Conservation (phyloP, 23 tunicate genomes). For the Botrylloides violaceus region DNA sequence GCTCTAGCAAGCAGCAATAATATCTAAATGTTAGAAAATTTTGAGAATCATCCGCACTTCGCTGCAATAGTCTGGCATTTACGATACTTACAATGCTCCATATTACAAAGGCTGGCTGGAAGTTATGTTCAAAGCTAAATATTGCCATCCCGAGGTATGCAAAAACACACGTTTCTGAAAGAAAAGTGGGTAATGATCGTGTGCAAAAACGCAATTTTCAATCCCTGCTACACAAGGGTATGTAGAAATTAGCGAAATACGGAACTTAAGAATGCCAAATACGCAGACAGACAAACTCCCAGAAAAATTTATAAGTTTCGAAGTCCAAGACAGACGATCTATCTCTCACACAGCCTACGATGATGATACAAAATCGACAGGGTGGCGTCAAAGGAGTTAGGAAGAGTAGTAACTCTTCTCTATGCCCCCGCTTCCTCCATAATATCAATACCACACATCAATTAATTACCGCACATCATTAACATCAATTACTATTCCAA, state of each 20-base stretch:
- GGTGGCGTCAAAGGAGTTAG: no score
- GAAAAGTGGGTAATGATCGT: background rate
- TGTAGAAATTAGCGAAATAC: background rate
- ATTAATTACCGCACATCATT: no score
- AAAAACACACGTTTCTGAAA: slow-evolving; percentile 90
- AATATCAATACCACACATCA: no score
- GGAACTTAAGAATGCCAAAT: background rate
- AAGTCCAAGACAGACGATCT: no score
- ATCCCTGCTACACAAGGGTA: no score
- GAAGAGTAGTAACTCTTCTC: no score
- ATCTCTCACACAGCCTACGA: no score
- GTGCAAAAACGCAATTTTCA: no score
- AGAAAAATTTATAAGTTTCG: background rate
- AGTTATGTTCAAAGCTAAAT: slow-evolving; percentile 84
- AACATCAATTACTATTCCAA: no score
- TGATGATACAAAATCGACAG: no score
- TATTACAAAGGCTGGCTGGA: slow-evolving; percentile 96
- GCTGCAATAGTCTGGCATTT: background rate
- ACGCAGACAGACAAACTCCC: background rate
- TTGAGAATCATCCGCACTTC: background rate
- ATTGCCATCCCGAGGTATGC: slow-evolving; percentile 98
- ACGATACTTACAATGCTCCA: slow-evolving; percentile 89
- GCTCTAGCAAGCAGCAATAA: slow-evolving; percentile 77
- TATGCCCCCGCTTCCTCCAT: no score
- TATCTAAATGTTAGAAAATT: slow-evolving; percentile 35